Conservation (phyloP, 2,113 vertebrate species). For the Ascaphus truei region DNA sequence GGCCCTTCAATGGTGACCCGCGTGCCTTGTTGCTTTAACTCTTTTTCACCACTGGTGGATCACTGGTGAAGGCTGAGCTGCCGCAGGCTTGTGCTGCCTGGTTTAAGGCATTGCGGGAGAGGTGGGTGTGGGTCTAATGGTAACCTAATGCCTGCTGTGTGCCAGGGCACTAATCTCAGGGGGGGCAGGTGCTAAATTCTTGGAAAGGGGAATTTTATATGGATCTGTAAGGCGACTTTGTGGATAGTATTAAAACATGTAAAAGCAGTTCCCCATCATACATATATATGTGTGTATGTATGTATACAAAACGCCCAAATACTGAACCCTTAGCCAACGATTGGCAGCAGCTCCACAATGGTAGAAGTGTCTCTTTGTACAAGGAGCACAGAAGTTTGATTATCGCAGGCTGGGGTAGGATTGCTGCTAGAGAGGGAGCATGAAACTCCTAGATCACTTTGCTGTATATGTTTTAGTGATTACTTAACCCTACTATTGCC, state of each 20-base stretch:
- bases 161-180: slow-evolving; percentile 10
- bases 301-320: slow-evolving; percentile 31
- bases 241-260: slow-evolving; percentile 32
- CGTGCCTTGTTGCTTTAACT: neutral
- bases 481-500: too few species aligned
- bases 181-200: neutral
- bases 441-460: neutral
- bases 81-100: neutral
- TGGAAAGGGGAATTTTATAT: neutral
- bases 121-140: neutral
- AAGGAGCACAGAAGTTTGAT: neutral
- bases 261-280: slow-evolving; percentile 16
- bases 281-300: neutral
- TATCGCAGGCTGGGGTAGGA: neutral
- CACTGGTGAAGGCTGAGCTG: neutral
- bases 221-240: slow-evolving; percentile 1
- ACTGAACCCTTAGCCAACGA: slow-evolving; percentile 13
- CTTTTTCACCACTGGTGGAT: neutral
- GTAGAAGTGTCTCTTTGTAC: slow-evolving; percentile 8
- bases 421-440: neutral
- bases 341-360: neutral
- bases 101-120: slow-evolving; percentile 23
- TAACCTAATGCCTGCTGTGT: neutral
- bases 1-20: neutral
- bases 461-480: neutral